Conservation (phyloP, 2,797 vertebrate species). For the Malacoraja senta region DNA sequence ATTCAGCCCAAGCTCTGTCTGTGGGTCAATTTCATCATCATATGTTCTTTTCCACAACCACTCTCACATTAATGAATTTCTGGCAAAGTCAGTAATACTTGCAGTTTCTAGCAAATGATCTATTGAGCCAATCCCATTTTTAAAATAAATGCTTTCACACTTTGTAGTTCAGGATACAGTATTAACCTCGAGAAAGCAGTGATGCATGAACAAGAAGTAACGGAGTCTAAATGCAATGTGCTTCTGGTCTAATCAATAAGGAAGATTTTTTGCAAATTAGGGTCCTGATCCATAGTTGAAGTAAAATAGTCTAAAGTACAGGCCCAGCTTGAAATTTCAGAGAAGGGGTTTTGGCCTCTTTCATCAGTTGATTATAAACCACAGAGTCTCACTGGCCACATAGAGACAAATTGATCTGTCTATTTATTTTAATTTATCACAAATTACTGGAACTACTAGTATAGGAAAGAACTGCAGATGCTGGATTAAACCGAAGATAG, state of each 20-base stretch:
- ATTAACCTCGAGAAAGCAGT: neutral
- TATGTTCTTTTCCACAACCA: neutral
- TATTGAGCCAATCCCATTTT: neutral
- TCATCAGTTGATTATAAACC: neutral
- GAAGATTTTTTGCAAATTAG: neutral
- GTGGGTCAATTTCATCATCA: neutral
- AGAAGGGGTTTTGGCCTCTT: neutral
- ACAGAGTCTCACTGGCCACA: neutral
- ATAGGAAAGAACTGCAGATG: no score
- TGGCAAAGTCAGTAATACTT: neutral
- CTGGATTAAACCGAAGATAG: no score
- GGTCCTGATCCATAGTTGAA: neutral
- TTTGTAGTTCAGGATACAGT: neutral
- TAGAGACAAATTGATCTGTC: neutral
- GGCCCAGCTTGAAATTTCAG: neutral
- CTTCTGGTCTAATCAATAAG: neutral
- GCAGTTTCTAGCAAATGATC: neutral
- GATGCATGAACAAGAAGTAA: neutral
- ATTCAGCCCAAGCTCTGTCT: no score
- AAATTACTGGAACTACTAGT: neutral
- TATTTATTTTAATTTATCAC: neutral
- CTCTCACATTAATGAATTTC: neutral
- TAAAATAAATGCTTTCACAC: neutral
- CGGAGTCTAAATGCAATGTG: neutral
- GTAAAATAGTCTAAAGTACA: neutral